Evolutionary conservation across 2,113 vertebrate genomes (phyloP), one percentile per base, ranked within the genome.

Genomic region (Sinocyclocheilus maitianheensis): DNA sequence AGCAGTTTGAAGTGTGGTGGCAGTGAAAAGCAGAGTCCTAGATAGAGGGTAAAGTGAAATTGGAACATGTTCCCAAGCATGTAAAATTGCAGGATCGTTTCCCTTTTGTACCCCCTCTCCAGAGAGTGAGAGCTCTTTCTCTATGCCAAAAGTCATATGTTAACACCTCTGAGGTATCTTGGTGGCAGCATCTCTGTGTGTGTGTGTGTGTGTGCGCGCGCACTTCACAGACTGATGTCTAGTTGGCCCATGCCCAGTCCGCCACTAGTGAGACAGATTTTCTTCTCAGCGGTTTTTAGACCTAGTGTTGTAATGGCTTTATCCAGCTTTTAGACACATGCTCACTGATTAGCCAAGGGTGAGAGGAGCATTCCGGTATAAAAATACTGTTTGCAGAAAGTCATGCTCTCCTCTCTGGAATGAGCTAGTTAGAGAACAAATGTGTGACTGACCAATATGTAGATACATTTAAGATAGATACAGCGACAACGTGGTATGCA

Each of bases 281-380:
- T 77, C 69, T 74, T 30, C 85, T 77, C 88, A 77, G 82, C 71
- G 77, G 88, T 81, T 87, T 75, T 48, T 87, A 84, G 75, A 86
- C 22, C 67, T 69, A 51, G 55, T 40, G 37, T 76, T 76, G 83
- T 80, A 84, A 89, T 84, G 67, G 76, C 46, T 89, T 79, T 55
- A 60, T 79, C 81, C 76, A 58, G 16, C 69, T 81, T 74, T 60
- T 26, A 58, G 46, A 79, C 65, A 79, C 58, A 75, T 85, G 51
- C 22, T 77, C 58, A 60, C 48, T 79, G 65, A 80, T 55, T 79
- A 46, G 55, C 78, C 34, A 43, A 63, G 63, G 24, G 10, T 60
- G 48, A 87, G 48, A 77, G 26, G 77, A 40, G 26, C 86, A 69
- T 83, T 71, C 69, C 40, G 34, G 74, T 71, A 37, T 67, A 30